Conservation (phyloP, 2,113 vertebrate species). For the Cyrtonyx montezumae region DNA sequence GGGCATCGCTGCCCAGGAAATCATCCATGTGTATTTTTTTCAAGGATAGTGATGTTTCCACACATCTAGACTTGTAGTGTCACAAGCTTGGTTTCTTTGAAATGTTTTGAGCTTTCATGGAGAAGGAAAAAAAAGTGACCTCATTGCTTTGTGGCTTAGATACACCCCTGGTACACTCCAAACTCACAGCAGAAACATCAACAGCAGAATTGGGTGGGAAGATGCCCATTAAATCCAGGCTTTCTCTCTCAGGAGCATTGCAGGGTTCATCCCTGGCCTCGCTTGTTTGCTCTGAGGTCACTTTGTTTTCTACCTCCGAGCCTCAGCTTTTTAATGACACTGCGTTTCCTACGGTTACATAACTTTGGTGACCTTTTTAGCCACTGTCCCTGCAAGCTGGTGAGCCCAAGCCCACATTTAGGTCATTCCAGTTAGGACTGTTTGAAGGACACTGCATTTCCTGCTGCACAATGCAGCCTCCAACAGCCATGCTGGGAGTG, state of each 20-base stretch:
- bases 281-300: neutral
- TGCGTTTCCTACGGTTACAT: neutral
- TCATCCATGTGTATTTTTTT: neutral
- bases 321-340: neutral
- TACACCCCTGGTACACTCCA: rapidly evolving
- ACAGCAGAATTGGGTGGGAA: neutral
- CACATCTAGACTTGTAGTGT: neutral
- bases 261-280: neutral
- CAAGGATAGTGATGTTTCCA: neutral
- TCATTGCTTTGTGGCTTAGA: neutral
- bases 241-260: neutral
- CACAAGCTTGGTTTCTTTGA: neutral
- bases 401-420: neutral
- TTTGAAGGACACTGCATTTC: neutral
- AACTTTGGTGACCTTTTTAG: slow-evolving; percentile 34
- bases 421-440: neutral
- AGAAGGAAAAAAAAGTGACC: too few relatives aligned
- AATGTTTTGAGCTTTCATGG: neutral
- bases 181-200: rapidly evolving
- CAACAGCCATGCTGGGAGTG: neutral
- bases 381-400: neutral
- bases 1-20: rapidly evolving
- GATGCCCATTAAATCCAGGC: neutral
- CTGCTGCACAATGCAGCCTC: neutral
- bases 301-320: neutral